Evolutionary conservation across 2,888 invertebrate species (phyloP), one percentile per base, ranked within the genome.

Genomic region (Congeria kusceri): DNA sequence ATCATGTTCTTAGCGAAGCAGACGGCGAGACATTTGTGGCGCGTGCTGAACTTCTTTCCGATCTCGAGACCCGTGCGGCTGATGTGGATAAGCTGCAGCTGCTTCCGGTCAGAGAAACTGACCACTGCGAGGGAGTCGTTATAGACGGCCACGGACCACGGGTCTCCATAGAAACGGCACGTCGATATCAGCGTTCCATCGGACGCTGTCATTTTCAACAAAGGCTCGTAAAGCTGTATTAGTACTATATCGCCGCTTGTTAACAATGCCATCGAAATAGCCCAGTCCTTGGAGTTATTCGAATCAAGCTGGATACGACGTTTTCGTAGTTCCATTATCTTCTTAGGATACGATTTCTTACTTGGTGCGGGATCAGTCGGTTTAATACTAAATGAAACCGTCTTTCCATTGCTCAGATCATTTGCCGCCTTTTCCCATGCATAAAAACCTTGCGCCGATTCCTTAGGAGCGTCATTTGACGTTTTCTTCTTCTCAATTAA

Each of bases 51-150:
- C 28, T 28, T 57, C 49, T 74, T 83, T 5, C 80, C 80, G 2
- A 44, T 32, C 27, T 71, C 57, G 3, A 83, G 58, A 0, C 71
- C 71, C 4, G 61, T 27, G 15, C 68, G 58, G 28, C 53, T 56
- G 2, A 83, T 71, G 23, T 83, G 79, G 25, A 83, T 53, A n/a
- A 83, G 32, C 46, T 83, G 83, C 3, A 83, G 47, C 58, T 80
- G 79, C 39, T 80, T 83, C 27, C 79, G 69, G 59, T 83, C 83
- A 3, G 83, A 80, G 65, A 80, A 83, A 23, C 68, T 79, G n/a
- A 83, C 68, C 3, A 70, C 79, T 7, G 79, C 83, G 2, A 80
- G 69, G 15, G 74, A 67, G 44, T 83, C 83, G 58, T 77, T 80
- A 58, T 74, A 75, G 15, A 62, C 77, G 3, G 77, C 77, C 15